Conservation (phyloP, 2,797 vertebrate species). For the Alfaro cultratus region DNA sequence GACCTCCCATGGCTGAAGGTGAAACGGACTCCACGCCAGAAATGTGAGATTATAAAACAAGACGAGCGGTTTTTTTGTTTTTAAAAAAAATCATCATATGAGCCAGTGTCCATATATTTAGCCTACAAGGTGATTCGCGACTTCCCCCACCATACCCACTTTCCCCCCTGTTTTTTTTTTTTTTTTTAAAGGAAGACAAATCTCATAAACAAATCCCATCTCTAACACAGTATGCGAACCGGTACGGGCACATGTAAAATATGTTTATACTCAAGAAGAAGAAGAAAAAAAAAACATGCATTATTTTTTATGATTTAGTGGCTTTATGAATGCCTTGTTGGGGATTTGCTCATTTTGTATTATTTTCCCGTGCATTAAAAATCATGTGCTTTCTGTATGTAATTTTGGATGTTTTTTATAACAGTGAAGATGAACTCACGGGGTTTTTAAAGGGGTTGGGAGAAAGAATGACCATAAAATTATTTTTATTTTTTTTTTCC, state of each 20-base stretch:
- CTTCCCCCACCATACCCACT: neutral
- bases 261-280: slow-evolving; percentile 88
- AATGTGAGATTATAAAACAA: slow-evolving; percentile 68
- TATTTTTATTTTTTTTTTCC: slow-evolving; percentile 69
- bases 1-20: slow-evolving; percentile 50
- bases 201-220: slow-evolving; percentile 43
- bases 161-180: neutral
- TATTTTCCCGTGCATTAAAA: slow-evolving; percentile 89
- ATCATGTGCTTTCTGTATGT: slow-evolving; percentile 87
- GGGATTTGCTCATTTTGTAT: slow-evolving; percentile 75
- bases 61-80: slow-evolving; percentile 60
- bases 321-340: slow-evolving; percentile 88
- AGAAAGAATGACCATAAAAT: slow-evolving; percentile 66
- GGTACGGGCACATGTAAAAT: slow-evolving; percentile 93
- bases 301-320: slow-evolving; percentile 94
- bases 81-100: slow-evolving; percentile 46
- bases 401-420: slow-evolving; percentile 84
- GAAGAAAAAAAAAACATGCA: slow-evolving; percentile 82
- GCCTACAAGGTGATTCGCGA: slow-evolving; percentile 28
- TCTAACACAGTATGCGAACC: slow-evolving; percentile 58
- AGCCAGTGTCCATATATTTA: slow-evolving; percentile 51
- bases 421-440: slow-evolving; percentile 86
- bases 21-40: slow-evolving; percentile 38
- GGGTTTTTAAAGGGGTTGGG: slow-evolving; percentile 61
- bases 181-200: slow-evolving; percentile 37